Conservation (phyloP, 2,113 vertebrate genomes). For the Passerina amoena region DNA sequence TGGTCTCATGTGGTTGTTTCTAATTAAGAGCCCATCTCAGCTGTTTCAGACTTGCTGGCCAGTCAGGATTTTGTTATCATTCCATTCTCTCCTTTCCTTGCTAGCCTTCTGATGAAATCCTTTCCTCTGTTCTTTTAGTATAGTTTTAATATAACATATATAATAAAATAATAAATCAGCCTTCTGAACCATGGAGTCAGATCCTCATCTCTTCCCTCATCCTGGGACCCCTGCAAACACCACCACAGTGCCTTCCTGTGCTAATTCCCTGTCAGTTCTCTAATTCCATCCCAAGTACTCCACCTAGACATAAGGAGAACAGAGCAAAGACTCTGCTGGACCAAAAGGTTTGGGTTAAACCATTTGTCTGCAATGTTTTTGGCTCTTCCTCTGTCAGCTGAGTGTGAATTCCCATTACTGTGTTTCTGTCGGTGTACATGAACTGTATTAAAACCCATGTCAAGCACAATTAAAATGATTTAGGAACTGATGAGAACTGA, state of each 20-base stretch:
- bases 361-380: not conserved
- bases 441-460: not conserved
- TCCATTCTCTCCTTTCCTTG: too few species aligned
- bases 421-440: not conserved
- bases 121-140: too few species aligned
- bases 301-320: not conserved
- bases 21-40: too few species aligned
- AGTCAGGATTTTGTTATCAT: too few species aligned
- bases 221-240: too few species aligned
- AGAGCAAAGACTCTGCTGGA: not conserved
- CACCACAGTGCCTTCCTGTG: fast-evolving
- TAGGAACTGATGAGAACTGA: not conserved
- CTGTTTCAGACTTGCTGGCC: too few species aligned
- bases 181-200: too few species aligned
- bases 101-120: too few species aligned
- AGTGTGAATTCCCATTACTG: not conserved
- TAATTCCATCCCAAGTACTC: not conserved
- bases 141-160: too few species aligned
- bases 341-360: not conserved
- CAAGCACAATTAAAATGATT: not conserved
- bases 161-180: too few species aligned
- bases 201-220: too few species aligned
- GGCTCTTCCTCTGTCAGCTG: not conserved
- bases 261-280: not conserved
- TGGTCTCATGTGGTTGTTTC: too few species aligned